Evolutionary conservation across 2,888 invertebrate species (phyloP).

Genomic region (Drosophila pseudotalamancana): DNA sequence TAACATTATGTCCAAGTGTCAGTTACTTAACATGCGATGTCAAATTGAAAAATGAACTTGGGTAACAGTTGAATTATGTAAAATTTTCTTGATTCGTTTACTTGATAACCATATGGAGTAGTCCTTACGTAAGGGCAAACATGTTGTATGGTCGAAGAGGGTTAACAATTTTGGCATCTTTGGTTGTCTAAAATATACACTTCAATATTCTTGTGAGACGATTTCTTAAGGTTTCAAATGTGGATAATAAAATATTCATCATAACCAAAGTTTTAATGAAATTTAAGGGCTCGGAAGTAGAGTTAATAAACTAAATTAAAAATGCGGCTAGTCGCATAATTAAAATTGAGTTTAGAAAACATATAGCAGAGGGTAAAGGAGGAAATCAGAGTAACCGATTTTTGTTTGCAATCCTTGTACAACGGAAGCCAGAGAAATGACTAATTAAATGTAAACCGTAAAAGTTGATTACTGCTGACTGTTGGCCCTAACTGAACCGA

Average conservation of each 20-base stretch:
- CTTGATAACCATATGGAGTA: constrained; percentile 57
- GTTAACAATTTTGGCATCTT: too few species aligned
- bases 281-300: background rate
- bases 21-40: constrained; percentile 45
- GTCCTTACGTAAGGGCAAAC: constrained; percentile 4
- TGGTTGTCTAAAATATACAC: too few species aligned
- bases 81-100: constrained; percentile 19
- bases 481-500: constrained; percentile 34
- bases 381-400: constrained; percentile 43
- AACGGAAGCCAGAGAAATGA: constrained; percentile 70
- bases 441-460: constrained; percentile 75
- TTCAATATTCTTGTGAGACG: too few species aligned
- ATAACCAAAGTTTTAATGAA: background rate
- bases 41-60: constrained; percentile 41
- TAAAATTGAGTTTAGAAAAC: constrained; percentile 14
- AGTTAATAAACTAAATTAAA: background rate
- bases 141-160: constrained; percentile 4
- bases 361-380: constrained; percentile 1
- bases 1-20: constrained; percentile 44
- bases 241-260: too few species aligned
- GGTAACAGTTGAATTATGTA: constrained; percentile 13
- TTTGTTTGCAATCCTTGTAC: constrained; percentile 25
- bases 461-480: constrained; percentile 68
- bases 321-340: constrained; percentile 1
- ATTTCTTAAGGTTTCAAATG: too few species aligned